Evolutionary conservation across 2,797 vertebrate genomes (phyloP).

Genomic region (Silurus aristotelis): DNA sequence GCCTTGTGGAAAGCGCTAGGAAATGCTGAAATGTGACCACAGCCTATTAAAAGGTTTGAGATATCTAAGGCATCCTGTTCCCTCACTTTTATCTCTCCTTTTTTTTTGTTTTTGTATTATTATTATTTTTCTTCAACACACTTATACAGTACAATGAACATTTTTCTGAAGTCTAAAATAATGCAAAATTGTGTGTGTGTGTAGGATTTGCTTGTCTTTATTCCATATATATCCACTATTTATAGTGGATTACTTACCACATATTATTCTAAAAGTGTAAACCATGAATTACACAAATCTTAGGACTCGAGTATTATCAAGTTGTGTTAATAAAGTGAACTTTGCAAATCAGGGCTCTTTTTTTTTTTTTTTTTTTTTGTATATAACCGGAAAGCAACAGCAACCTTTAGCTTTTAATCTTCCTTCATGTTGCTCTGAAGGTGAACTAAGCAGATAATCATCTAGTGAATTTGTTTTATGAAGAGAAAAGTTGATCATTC

Average conservation of each 20-base stretch:
- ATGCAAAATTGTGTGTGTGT: neutral
- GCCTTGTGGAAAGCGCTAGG: constrained; percentile 19
- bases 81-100: neutral
- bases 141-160: neutral
- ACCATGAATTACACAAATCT: neutral
- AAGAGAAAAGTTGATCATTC: neutral
- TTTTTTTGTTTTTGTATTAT: neutral
- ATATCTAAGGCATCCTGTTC: constrained; percentile 23
- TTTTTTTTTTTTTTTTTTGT: neutral
- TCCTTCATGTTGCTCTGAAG: neutral
- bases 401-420: no score
- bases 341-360: neutral
- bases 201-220: neutral
- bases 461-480: neutral
- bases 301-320: neutral
- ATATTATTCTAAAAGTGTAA: neutral
- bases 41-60: constrained; percentile 43
- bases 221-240: no score
- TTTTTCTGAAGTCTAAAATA: neutral
- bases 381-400: neutral
- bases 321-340: neutral
- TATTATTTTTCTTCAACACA: neutral
- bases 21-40: constrained; percentile 61
- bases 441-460: neutral
- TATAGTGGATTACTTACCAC: neutral